These are phyloP conservation scores for Tragopan temminckii DNA, from an alignment of 2,797 vertebrate genomes.

Conservation along the genomic window DNA sequence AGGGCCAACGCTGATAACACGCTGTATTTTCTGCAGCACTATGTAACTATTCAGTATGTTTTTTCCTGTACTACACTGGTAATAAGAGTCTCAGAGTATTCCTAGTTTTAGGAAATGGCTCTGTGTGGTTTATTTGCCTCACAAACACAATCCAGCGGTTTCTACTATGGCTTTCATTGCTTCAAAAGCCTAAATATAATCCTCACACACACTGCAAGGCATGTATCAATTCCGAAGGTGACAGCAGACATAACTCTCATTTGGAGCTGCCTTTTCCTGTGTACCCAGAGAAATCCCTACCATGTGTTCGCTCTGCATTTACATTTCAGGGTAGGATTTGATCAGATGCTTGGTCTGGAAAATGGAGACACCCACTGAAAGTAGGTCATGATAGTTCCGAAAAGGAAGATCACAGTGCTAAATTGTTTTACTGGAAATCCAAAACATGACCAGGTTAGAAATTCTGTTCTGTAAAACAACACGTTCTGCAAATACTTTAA, in stretches of 20 bases:
- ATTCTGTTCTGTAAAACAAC: neutral
- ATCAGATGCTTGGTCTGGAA: conserved; percentile 34
- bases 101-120: neutral
- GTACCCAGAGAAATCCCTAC: neutral
- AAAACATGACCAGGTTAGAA: neutral
- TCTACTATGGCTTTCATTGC: neutral
- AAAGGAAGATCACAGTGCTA: neutral
- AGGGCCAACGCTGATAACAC: neutral
- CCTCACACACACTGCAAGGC: neutral
- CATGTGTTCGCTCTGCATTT: neutral
- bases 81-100: neutral
- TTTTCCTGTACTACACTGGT: neutral
- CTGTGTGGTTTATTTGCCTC: neutral
- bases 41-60: neutral
- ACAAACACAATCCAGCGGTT: neutral
- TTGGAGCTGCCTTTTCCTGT: neutral
- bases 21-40: neutral
- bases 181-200: conserved; percentile 1
- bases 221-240: neutral
- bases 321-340: conserved; percentile 37
- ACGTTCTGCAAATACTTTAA: neutral
- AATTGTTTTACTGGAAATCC: neutral
- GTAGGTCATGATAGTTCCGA: conserved; percentile 33
- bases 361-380: conserved; percentile 10
- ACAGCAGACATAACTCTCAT: neutral